Conservation (phyloP, 2,888 invertebrate species). For the Aphidoletes aphidimyza region DNA sequence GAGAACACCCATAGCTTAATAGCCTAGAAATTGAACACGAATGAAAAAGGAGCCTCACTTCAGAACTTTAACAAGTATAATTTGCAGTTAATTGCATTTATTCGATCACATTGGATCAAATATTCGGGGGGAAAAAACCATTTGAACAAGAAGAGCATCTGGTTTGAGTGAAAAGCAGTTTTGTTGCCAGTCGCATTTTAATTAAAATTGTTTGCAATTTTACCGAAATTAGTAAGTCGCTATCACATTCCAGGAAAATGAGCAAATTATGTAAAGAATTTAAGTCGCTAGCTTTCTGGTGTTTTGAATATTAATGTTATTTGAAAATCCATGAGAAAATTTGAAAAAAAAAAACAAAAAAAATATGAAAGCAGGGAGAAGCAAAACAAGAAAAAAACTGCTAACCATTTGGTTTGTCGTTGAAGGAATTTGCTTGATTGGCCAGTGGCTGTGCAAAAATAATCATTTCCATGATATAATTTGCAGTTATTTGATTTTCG, state of each 20-base stretch:
- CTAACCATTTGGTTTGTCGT: neutral
- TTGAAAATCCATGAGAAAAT: neutral
- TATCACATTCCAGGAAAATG: neutral
- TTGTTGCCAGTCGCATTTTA: neutral
- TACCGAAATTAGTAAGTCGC: neutral
- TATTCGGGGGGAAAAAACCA: neutral
- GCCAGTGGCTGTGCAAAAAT: neutral
- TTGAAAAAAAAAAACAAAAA: neutral
- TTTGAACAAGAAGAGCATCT: neutral
- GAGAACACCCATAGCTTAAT: too few species aligned
- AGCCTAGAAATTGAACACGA: too few species aligned
- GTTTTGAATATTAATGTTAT: conserved; percentile 34
- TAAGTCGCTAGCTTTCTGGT: neutral
- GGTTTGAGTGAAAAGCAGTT: neutral
- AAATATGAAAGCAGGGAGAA: too few species aligned
- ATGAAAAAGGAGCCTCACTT: too few species aligned
- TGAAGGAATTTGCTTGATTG: neutral
- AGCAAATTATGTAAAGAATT: neutral
- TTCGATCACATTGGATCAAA: conserved; percentile 4
- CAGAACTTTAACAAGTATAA: neutral
- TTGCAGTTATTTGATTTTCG: conserved; percentile 23
- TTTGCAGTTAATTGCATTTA: conserved; percentile 17
- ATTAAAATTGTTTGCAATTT: conserved; percentile 41
- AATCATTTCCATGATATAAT: conserved; percentile 16
- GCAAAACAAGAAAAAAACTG: neutral